These are phyloP conservation scores for Mnemiopsis leidyi DNA, from an alignment of 37 sponge, comb jelly and placozoan species.

Conservation along the genomic window DNA sequence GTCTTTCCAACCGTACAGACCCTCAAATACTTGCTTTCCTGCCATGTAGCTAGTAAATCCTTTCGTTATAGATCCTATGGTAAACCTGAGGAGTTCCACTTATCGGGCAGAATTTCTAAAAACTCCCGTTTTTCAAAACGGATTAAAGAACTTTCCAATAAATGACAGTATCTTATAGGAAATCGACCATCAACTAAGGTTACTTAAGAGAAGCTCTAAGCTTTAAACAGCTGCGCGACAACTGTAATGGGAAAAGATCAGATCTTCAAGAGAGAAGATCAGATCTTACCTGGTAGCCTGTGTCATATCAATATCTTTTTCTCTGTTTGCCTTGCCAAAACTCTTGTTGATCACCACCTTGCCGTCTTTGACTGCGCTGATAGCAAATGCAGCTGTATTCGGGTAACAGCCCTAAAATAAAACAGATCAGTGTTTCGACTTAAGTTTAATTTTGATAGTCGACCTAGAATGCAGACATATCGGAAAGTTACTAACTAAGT, in stretches of 20 bases:
- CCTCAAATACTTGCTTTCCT: background rate
- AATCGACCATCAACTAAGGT: no score
- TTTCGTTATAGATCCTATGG: slow-evolving; percentile 14
- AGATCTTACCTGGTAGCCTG: background rate
- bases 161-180: no score
- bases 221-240: no score
- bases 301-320: background rate
- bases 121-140: no score
- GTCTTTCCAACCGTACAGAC: background rate
- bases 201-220: no score
- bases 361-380: background rate
- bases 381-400: background rate
- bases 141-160: no score
- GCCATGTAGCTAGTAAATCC: background rate
- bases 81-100: no score
- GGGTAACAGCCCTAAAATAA: background rate
- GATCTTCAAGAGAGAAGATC: no score
- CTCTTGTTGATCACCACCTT: background rate
- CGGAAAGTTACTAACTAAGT: no score
- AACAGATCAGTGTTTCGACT: no score
- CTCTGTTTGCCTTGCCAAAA: background rate
- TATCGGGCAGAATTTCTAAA: no score
- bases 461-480: background rate
- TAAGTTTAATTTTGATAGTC: background rate
- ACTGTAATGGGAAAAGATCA: no score